Evolutionary conservation across 2,113 vertebrate species (phyloP).

Genomic region (Etheostoma cragini): DNA sequence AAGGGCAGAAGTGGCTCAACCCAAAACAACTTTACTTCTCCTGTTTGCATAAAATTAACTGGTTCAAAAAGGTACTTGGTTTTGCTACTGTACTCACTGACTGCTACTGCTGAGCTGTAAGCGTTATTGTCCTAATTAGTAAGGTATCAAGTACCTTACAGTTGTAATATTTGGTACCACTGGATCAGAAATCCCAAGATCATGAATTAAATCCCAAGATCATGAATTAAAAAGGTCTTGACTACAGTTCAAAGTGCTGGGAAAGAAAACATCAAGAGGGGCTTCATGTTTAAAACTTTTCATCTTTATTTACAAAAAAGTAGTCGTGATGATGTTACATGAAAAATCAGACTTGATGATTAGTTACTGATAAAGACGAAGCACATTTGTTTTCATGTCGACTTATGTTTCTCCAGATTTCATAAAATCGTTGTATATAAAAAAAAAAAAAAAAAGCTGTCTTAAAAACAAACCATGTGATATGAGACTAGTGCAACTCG

Average conservation of each 20-base stretch:
- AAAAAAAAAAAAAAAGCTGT: conserved; percentile 21
- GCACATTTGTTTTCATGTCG: not conserved
- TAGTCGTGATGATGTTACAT: conserved; percentile 23
- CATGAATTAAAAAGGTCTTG: not conserved
- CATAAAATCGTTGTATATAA: conserved; percentile 33
- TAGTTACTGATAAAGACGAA: conserved; percentile 34
- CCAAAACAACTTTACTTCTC: not conserved
- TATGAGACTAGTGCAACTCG: conserved; percentile 10
- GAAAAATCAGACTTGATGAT: conserved; percentile 45
- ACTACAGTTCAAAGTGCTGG: not conserved
- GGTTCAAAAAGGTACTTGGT: not conserved
- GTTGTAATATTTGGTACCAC: not conserved
- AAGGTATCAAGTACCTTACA: not conserved
- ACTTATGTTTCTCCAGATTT: conserved; percentile 17
- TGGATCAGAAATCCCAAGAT: not conserved
- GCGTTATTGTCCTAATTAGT: not conserved
- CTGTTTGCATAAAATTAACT: not conserved
- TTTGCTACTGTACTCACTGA: not conserved
- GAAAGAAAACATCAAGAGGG: not conserved
- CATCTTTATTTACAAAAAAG: conserved; percentile 61
- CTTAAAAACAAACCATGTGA: conserved; percentile 9
- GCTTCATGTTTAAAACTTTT: conserved; percentile 34
- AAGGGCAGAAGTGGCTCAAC: not conserved
- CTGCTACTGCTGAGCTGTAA: not conserved
- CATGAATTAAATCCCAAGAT: not conserved